phyloP scores from a whole-genome alignment of 2,797 vertebrate genomes.

The Gadopsis marmoratus region DNA sequence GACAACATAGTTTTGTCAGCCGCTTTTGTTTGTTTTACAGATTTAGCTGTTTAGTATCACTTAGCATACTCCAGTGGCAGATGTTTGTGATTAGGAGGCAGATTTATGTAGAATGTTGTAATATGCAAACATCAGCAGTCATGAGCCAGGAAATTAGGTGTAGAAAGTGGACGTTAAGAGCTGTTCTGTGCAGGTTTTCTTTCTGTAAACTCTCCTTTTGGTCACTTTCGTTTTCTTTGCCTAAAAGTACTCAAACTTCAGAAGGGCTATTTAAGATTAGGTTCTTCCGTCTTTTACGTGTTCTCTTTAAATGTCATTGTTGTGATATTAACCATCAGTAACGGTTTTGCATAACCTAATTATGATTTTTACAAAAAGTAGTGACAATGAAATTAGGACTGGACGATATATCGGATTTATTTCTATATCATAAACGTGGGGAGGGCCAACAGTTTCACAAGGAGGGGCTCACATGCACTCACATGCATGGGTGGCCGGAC shows the following conservation, averaged over 20 bases:
- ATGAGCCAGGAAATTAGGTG: slow-evolving; percentile 80
- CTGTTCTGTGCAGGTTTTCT: background rate
- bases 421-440: too few species aligned
- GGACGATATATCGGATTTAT: too few species aligned
- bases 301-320: background rate
- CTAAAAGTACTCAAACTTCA: background rate
- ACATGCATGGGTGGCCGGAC: too few species aligned
- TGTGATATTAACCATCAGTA: background rate
- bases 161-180: slow-evolving; percentile 75
- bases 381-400: background rate
- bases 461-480: too few species aligned
- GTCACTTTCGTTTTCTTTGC: slow-evolving; percentile 1
- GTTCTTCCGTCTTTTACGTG: background rate
- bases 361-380: background rate
- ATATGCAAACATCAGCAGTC: slow-evolving; percentile 86
- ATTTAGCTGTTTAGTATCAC: slow-evolving; percentile 80
- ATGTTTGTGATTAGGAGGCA: slow-evolving; percentile 89
- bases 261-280: background rate
- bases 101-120: slow-evolving; percentile 88
- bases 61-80: slow-evolving; percentile 86
- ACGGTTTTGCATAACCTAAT: background rate
- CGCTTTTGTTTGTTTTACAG: slow-evolving; percentile 78
- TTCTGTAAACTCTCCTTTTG: slow-evolving; percentile 7
- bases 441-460: too few species aligned
- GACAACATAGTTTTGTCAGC: slow-evolving; percentile 71